These are phyloP conservation scores for Aphelenchoides fujianensis DNA, from an alignment of 1,140 invertebrate species.

Conservation along the genomic window DNA sequence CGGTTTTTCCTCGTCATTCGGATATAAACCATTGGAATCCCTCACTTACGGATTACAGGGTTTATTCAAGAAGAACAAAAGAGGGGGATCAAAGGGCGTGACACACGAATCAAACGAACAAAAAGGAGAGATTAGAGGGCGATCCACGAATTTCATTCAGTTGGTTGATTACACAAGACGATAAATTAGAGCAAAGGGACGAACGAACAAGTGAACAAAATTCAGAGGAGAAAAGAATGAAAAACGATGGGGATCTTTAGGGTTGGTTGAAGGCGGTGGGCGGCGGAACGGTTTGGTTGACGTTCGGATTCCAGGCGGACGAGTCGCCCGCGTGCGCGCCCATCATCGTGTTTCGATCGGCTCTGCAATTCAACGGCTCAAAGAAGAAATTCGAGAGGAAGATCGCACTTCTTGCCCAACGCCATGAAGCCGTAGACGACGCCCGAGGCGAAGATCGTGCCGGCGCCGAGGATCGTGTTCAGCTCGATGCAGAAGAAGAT, in stretches of 20 bases:
- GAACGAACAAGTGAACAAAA: not conserved
- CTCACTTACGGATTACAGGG: no score
- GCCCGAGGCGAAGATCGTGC: slow-evolving; percentile 80
- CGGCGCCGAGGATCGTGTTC: slow-evolving; percentile 78
- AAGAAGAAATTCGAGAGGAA: not conserved
- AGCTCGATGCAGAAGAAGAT: slow-evolving; percentile 75
- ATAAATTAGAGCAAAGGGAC: no score
- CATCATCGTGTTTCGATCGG: slow-evolving; percentile 59
- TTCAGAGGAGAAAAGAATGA: slow-evolving; percentile 10
- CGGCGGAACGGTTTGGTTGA: slow-evolving; percentile 48
- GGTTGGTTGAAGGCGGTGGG: slow-evolving; percentile 52
- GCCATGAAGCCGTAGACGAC: slow-evolving; percentile 89
- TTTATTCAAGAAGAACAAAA: no score
- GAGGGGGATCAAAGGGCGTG: no score
- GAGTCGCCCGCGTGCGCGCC: slow-evolving; percentile 51
- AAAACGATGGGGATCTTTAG: no score
- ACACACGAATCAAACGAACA: no score
- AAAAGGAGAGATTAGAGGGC: no score
- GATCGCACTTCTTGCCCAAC: slow-evolving; percentile 68
- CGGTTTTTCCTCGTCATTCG: no score
- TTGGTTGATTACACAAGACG: no score
- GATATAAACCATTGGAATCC: no score
- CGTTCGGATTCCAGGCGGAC: slow-evolving; percentile 58
- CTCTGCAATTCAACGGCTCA: slow-evolving; percentile 34
- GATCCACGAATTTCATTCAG: no score